Conservation (phyloP, 2,797 vertebrate species). For the Artibeus jamaicensis region DNA sequence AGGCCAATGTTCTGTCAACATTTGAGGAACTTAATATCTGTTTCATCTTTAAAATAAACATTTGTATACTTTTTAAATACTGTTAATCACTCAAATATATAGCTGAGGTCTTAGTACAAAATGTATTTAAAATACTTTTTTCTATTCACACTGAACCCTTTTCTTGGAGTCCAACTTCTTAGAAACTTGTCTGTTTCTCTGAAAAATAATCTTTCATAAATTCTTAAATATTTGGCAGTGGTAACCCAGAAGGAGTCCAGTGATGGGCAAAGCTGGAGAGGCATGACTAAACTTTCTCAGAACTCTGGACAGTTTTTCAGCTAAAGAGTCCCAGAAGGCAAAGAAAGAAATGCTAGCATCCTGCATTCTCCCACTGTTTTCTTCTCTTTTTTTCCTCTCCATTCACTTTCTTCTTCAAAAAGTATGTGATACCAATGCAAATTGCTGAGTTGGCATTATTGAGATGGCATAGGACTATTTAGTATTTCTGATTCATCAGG, state of each 20-base stretch:
- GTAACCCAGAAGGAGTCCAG: neutral
- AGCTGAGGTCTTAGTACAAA: neutral
- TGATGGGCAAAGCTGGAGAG: conserved; percentile 16
- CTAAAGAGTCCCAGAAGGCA: neutral
- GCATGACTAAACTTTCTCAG: conserved; percentile 55
- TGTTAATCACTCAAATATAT: conserved; percentile 3
- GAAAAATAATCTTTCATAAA: conserved; percentile 52
- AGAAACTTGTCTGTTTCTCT: conserved; percentile 55
- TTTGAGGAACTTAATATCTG: neutral
- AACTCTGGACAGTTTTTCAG: conserved; percentile 25
- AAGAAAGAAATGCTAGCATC: neutral
- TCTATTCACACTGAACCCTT: neutral
- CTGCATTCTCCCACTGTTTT: neutral
- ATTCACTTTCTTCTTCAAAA: neutral
- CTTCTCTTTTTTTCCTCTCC: neutral
- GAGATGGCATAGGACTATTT: neutral
- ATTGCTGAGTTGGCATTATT: neutral
- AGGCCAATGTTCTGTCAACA: neutral
- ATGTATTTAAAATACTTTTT: conserved; percentile 56
- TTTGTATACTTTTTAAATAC: conserved; percentile 41
- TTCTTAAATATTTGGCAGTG: conserved; percentile 53
- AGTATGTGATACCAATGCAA: neutral
- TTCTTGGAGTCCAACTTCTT: conserved; percentile 36
- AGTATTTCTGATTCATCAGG: neutral
- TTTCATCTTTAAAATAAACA: conserved; percentile 59